Base-by-base conservation (phyloP, 2,797 vertebrate genomes). In the Pangasius djambal region DNA sequence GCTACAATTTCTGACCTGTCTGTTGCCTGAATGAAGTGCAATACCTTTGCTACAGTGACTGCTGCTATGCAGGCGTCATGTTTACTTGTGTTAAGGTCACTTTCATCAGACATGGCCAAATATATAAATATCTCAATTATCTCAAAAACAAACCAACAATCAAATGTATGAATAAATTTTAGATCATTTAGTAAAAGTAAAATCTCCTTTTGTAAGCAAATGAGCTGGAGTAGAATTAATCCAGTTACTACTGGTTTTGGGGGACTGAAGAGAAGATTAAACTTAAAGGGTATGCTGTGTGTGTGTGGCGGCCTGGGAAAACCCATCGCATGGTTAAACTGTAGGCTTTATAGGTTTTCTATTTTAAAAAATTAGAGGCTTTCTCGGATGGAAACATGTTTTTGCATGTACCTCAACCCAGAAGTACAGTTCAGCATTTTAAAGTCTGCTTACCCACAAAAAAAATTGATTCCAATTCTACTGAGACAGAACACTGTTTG, bases 1-100 rank as follows among this genome's bases (percentile, higher is more conserved):
- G 52, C 37, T 12, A 70, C 83, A 70, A 88, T 90, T 88, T 88
- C 85, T 77, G 52, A 48, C 67, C 83, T 84, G 89, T 31, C 52
- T 72, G 52, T 88, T 65, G 72, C 77, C 79, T 18, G 85, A 59
- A 85, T 22, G 22, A 88, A 77, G 37, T 44, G 37, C 22, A 86
- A 65, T 18, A 55, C 55, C 67, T 75, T 81, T 67, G 59, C 67
- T 67, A 85, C 74, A 37, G 55, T 50, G 52, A 74, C 87, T 87
- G 79, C 16, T 59, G 34, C 48, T 50, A 22, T 2, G 55, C 20
- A 6, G 6, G 8, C 10, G 4, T 37, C 82, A 22, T 31, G 28
- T 85, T 69, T 57, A 78, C 25, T 9, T 52, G 9, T 31, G 7
- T 37, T 25, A 37, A 48, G 57, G 18, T 44, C 57, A 69, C 10